Evolutionary conservation across 1,140 invertebrate species (phyloP).

Genomic region (Harpegnathos saltator): DNA sequence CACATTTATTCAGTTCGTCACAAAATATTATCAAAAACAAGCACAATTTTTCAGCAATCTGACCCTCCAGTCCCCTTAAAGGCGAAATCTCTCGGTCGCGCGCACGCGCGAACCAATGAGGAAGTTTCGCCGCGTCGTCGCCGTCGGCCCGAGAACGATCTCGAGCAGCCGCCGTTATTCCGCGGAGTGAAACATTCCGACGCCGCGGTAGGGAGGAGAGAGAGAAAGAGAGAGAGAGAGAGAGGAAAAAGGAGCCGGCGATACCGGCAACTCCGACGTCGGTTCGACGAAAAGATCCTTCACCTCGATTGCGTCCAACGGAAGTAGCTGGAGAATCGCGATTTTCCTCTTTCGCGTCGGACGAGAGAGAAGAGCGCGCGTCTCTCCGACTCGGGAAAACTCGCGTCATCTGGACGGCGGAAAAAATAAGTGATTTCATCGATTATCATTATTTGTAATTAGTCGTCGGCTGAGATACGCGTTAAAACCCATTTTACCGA

Average conservation of each 20-base stretch:
- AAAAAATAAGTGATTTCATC: no score
- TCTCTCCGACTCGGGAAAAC: no score
- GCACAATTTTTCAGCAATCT: no score
- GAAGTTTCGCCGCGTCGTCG: slow-evolving; percentile 28
- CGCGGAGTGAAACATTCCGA: slow-evolving; percentile 26
- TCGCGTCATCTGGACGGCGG: background rate
- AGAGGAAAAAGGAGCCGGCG: no score
- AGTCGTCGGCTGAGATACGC: background rate
- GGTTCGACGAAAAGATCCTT: slow-evolving; percentile 46
- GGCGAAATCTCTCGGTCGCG: no score
- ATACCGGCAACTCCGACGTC: slow-evolving; percentile 8
- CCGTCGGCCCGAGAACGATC: slow-evolving; percentile 3
- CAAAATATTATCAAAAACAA: no score
- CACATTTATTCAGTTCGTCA: no score
- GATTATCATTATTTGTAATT: slow-evolving; percentile 7
- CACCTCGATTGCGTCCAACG: slow-evolving; percentile 40
- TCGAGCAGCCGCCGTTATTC: slow-evolving; percentile 6
- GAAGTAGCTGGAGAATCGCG: slow-evolving; percentile 28
- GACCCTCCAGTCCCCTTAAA: no score
- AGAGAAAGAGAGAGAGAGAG: slow-evolving; percentile 20
- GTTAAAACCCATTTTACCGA: background rate
- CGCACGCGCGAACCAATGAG: background rate
- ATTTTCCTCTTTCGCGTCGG: no score
- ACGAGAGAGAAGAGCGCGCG: no score
- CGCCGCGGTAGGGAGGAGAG: no score